phyloP scores from a whole-genome alignment of 2,113 vertebrate genomes.

The Gambusia holbrooki region DNA sequence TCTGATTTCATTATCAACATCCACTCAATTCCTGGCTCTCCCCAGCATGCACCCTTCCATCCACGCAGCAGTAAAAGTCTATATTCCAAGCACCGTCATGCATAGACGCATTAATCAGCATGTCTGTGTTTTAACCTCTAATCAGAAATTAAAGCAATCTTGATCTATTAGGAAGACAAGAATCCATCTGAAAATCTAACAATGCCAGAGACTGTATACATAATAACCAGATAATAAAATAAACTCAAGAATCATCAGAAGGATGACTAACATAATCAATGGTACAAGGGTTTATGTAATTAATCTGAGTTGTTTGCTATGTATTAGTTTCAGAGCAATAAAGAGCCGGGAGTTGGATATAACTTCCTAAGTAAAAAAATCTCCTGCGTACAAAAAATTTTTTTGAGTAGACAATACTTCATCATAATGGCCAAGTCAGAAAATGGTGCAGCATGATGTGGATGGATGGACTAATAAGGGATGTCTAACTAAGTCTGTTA shows the following conservation, averaged over 20 bases:
- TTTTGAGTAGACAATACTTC: no score
- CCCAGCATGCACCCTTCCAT: slow-evolving; percentile 24
- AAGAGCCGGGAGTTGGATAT: not conserved
- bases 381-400: no score
- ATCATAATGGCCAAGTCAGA: no score
- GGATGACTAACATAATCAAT: not conserved
- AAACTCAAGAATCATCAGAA: not conserved
- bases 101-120: slow-evolving; percentile 22
- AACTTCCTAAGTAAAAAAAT: not conserved
- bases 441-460: no score
- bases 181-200: not conserved
- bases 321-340: not conserved
- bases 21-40: slow-evolving; percentile 25
- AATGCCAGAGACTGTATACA: not conserved
- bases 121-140: slow-evolving; percentile 6
- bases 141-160: not conserved
- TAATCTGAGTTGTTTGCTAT: not conserved
- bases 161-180: not conserved
- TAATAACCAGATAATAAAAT: not conserved
- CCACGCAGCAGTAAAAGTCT: slow-evolving; percentile 21
- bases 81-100: slow-evolving; percentile 1
- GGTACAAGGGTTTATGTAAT: not conserved
- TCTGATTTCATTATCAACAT: slow-evolving; percentile 61
- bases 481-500: not conserved
- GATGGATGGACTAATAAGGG: no score